Conservation (phyloP, 2,888 invertebrate species). For the Amitus sp. region DNA sequence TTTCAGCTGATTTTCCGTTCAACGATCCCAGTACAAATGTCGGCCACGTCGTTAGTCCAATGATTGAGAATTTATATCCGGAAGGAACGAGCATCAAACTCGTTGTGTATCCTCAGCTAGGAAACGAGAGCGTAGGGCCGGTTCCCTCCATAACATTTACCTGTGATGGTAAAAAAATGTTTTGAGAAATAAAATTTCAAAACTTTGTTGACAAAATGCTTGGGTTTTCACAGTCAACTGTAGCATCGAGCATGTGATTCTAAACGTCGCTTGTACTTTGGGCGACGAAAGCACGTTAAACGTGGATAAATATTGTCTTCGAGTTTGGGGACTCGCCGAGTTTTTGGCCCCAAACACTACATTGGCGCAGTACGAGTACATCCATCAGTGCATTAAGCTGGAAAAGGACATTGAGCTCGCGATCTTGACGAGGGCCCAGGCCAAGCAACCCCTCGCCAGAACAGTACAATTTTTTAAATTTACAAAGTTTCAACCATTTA, state of each 20-base stretch:
- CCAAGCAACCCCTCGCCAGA: conserved; percentile 78
- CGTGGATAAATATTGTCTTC: conserved; percentile 71
- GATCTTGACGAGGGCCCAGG: conserved; percentile 69
- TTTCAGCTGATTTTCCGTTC: conserved; percentile 76
- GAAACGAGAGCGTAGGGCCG: conserved; percentile 68
- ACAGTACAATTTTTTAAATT: conserved; percentile 68
- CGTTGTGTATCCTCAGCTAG: conserved; percentile 76
- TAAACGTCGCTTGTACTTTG: conserved; percentile 84
- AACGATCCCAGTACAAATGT: conserved; percentile 83
- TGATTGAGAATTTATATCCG: conserved; percentile 82
- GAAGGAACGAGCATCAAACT: conserved; percentile 89
- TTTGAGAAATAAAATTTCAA: neutral
- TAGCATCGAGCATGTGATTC: conserved; percentile 85
- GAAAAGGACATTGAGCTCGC: conserved; percentile 86
- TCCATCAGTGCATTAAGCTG: conserved; percentile 91
- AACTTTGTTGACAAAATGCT: no score
- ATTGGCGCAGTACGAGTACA: conserved; percentile 91
- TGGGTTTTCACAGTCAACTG: conserved; percentile 76
- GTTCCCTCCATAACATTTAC: conserved; percentile 85
- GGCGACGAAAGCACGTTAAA: conserved; percentile 78
- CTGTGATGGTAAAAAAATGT: conserved; percentile 85
- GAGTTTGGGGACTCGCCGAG: conserved; percentile 90
- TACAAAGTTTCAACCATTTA: no score
- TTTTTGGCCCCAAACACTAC: conserved; percentile 86
- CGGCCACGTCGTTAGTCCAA: conserved; percentile 89